Base-by-base conservation (phyloP, 2,797 vertebrate species). In the Chaetodon trifasciatus region DNA sequence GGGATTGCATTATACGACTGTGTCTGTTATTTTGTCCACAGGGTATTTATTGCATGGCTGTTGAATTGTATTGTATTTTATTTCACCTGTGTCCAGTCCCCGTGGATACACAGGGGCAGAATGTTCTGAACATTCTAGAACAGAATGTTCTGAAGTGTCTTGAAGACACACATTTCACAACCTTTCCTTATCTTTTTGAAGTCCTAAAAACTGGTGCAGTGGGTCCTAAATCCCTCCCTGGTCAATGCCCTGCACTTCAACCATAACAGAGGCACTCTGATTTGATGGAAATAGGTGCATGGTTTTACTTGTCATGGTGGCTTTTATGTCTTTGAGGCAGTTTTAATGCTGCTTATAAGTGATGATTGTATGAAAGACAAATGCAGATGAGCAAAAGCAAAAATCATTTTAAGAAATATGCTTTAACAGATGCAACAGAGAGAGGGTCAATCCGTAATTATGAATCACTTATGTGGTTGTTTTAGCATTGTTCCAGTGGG, bases 321-420 rank as follows among this genome's bases (percentile, higher is more conserved):
- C 12, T 68, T 75, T 74, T 55, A 24, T 72, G 19, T 32, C 65
- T 40, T 68, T 74, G 28, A 66, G 39, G 40, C 53, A 49, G 17
- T 62, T 82, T 67, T 69, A 60, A 58, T 76, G 72, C 47, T 72
- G 63, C 13, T 10, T 47, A 62, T 69, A 63, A 62, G 42, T 24
- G 7, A 70, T 64, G 56, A 67, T 23, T 76, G 50, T 67, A 69
- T 76, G 70, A 82, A 77, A 81, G 57, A 44, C 28, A 49, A 76
- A 78, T 83, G 86, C 78, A 86, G 77, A 90, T 75, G 52, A 85
- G 52, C 49, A 57, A 67, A 67, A 71, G 68, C 73, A 79, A 76
- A 84, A 77, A 78, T 32, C 28, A 32, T 32, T 32, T 32, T 32
- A 24, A 70, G 37, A 82, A 47, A 57, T 68, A 61, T 35, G 19